Evolutionary conservation across 2,113 vertebrate species (phyloP).

Genomic region (Tychaedon coryphoeus): DNA sequence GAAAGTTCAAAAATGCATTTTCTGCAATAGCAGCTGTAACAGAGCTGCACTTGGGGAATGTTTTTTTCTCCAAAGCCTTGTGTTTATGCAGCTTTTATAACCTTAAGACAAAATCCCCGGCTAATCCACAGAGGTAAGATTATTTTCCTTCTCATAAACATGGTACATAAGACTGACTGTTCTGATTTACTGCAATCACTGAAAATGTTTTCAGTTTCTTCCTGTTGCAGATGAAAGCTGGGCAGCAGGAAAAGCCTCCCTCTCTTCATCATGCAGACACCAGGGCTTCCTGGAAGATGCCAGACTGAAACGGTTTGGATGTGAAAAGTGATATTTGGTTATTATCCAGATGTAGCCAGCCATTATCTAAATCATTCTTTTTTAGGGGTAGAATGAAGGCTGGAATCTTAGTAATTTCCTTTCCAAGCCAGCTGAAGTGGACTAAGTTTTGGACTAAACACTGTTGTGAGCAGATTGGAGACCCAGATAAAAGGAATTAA

Average conservation of each 20-base stretch:
- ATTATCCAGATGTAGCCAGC: neutral
- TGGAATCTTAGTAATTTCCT: constrained; percentile 14
- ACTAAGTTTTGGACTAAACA: constrained; percentile 21
- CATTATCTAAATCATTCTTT: constrained; percentile 39
- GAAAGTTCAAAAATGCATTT: constrained; percentile 8
- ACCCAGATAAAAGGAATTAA: constrained; percentile 32
- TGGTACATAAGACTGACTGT: neutral
- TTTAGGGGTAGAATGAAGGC: neutral
- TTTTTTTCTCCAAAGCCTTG: neutral
- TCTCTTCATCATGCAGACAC: neutral
- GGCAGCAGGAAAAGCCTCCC: neutral
- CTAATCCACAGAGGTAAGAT: neutral
- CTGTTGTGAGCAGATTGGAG: constrained; percentile 33
- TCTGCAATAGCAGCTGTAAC: neutral
- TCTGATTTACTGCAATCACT: neutral
- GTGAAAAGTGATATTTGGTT: constrained; percentile 21
- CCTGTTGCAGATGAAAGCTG: neutral
- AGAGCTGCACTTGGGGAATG: neutral
- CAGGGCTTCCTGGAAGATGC: neutral
- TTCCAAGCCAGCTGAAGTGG: constrained; percentile 9
- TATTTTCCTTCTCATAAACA: neutral
- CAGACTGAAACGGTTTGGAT: constrained; percentile 1
- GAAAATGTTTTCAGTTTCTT: neutral
- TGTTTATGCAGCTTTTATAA: constrained; percentile 10
- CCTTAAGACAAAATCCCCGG: neutral